Conservation (phyloP, 2,888 invertebrate species). For the Ormyrus thymus region DNA sequence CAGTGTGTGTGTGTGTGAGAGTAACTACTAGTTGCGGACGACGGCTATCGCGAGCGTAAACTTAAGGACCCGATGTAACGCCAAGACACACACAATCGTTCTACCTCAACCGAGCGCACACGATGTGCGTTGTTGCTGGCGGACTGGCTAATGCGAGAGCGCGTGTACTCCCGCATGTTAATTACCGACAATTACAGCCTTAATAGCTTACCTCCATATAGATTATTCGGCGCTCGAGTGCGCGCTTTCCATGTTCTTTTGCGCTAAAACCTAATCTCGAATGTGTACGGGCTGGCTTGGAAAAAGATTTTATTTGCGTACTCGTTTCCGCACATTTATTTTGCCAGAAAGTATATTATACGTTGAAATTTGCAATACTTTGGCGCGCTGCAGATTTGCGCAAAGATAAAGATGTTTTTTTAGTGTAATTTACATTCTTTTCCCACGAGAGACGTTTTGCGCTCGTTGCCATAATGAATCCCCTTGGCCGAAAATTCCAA, state of each 20-base stretch:
- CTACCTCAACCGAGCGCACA: slow-evolving; percentile 52
- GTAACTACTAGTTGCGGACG: background rate
- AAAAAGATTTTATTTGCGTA: too few relatives aligned
- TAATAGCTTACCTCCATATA: slow-evolving; percentile 66
- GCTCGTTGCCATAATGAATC: background rate
- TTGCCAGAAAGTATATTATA: too few relatives aligned
- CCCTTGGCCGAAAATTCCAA: background rate
- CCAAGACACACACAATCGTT: slow-evolving; percentile 25
- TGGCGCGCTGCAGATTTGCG: background rate
- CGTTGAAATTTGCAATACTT: too few relatives aligned
- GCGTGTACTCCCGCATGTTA: slow-evolving; percentile 66
- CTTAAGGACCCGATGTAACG: slow-evolving; percentile 35
- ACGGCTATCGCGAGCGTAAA: slow-evolving; percentile 26
- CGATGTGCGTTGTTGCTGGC: too few relatives aligned
- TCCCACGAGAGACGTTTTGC: background rate
- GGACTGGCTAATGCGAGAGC: slow-evolving; percentile 61
- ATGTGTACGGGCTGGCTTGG: too few relatives aligned
- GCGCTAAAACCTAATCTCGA: too few relatives aligned
- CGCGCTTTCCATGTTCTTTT: slow-evolving; percentile 1
- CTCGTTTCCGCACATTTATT: too few relatives aligned
- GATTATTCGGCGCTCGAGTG: slow-evolving; percentile 56
- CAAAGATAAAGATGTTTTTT: background rate
- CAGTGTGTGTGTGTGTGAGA: background rate
- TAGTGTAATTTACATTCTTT: background rate
- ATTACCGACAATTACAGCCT: slow-evolving; percentile 69